Conservation (phyloP, 2,797 vertebrate genomes). For the Anisognathus igniventris region DNA sequence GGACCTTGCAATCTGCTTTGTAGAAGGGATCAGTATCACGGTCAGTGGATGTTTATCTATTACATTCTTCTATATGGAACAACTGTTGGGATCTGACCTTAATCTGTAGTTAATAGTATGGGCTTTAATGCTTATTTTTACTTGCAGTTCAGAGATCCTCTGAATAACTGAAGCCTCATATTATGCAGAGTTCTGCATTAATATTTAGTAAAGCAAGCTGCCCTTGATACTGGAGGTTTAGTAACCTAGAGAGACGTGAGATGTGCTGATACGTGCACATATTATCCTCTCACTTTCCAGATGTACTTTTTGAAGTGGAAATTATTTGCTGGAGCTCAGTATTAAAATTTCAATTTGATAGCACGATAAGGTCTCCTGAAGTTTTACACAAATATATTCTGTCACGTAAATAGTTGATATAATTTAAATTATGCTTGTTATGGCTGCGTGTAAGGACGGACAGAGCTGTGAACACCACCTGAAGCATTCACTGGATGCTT, state of each 20-base stretch:
- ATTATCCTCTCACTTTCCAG: not conserved
- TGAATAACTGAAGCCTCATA: not conserved
- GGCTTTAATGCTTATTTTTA: constrained; percentile 16
- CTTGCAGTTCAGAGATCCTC: not conserved
- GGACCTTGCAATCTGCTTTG: constrained; percentile 10
- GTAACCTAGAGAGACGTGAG: not conserved
- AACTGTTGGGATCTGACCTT: constrained; percentile 22
- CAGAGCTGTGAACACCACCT: not conserved
- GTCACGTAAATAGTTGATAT: not conserved
- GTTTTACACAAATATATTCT: not conserved
- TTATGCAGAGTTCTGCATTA: not conserved
- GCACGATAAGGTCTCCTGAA: not conserved
- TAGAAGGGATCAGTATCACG: not conserved
- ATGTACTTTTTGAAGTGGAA: not conserved
- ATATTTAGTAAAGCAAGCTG: not conserved
- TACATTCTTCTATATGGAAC: not conserved
- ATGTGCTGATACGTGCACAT: not conserved
- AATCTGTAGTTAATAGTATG: constrained; percentile 20
- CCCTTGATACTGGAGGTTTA: not conserved
- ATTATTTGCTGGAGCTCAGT: not conserved
- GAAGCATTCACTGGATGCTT: not conserved
- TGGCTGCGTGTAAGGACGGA: not conserved
- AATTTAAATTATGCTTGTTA: not conserved
- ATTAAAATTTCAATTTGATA: not conserved
- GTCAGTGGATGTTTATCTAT: not conserved